A percentile compares a stretch with the other conserved stretches of the same genome.
Evolutionary conservation across 2,888 invertebrate genomes (phyloP).

Genomic region (Sialis fuliginosa): DNA sequence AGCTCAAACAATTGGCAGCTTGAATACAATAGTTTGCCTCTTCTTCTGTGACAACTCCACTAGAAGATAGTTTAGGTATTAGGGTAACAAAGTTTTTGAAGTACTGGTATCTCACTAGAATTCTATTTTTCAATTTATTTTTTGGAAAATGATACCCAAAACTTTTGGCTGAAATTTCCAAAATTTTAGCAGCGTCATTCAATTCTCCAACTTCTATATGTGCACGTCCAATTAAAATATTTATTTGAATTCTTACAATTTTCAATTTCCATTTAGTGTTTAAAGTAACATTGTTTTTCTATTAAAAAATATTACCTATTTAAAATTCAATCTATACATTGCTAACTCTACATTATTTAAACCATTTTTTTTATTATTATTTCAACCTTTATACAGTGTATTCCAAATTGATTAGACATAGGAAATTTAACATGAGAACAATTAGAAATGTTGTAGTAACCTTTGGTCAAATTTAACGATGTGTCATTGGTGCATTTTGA

Average conservation of each 20-base stretch:
- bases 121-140: conserved; percentile 13
- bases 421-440: too few species aligned
- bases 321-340: too few species aligned
- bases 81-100: too few species aligned
- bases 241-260: conserved; percentile 25
- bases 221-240: conserved; percentile 25
- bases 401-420: too few species aligned
- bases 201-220: conserved; percentile 23
- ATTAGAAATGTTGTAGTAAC: too few species aligned
- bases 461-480: too few species aligned
- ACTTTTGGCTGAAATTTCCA: conserved; percentile 22
- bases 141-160: conserved; percentile 26
- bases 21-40: conserved; percentile 26
- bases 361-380: too few species aligned
- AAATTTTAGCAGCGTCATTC: conserved; percentile 20
- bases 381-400: too few species aligned
- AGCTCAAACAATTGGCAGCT: conserved; percentile 25
- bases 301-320: too few species aligned
- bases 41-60: conserved; percentile 17
- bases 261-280: conserved; percentile 22
- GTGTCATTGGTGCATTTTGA: too few species aligned
- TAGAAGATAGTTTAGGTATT: too few species aligned
- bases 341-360: too few species aligned
- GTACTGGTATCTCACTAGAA: conserved; percentile 15
- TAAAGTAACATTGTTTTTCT: conserved; percentile 9